A percentile compares a stretch with the other conserved stretches of the same genome.
Evolutionary conservation across 2,797 vertebrate species (phyloP).

Genomic region (Echeneis naucrates): DNA sequence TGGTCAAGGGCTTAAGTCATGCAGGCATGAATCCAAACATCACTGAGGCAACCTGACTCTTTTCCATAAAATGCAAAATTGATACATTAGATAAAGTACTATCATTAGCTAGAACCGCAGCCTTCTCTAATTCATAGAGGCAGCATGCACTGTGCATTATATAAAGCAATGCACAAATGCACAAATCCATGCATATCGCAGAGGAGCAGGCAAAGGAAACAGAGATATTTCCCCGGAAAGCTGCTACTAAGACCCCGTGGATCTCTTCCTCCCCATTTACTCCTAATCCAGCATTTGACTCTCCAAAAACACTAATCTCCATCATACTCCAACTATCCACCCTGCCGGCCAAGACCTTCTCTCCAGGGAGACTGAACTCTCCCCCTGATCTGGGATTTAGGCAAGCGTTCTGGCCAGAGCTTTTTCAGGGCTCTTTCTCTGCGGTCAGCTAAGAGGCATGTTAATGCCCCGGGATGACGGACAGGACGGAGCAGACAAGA

Average conservation of each 20-base stretch:
- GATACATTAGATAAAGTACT: conserved; percentile 28
- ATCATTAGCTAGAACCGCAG: conserved; percentile 26
- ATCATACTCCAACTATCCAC: conserved; percentile 52
- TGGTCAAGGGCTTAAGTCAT: conserved; percentile 9
- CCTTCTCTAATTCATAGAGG: conserved; percentile 18
- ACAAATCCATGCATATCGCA: not conserved
- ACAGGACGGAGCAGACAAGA: conserved; percentile 29
- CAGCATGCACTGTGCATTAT: conserved; percentile 5
- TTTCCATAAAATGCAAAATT: conserved; percentile 18
- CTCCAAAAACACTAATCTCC: conserved; percentile 61
- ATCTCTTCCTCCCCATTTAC: conserved; percentile 47
- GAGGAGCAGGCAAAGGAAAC: conserved; percentile 22
- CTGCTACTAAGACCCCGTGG: conserved; percentile 44
- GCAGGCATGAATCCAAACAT: not conserved
- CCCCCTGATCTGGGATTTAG: conserved; percentile 64
- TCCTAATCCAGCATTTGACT: conserved; percentile 68
- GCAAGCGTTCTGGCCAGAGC: conserved; percentile 26
- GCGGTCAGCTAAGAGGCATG: conserved; percentile 48
- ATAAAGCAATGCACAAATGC: conserved; percentile 1
- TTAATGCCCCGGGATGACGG: conserved; percentile 51
- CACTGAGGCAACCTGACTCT: conserved; percentile 7
- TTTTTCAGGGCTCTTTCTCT: conserved; percentile 46
- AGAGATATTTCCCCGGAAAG: conserved; percentile 29
- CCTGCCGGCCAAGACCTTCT: conserved; percentile 49
- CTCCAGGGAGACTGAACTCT: conserved; percentile 53